Evolutionary conservation across 2,888 invertebrate species (phyloP).

Genomic region (Oeneis ivallda): DNA sequence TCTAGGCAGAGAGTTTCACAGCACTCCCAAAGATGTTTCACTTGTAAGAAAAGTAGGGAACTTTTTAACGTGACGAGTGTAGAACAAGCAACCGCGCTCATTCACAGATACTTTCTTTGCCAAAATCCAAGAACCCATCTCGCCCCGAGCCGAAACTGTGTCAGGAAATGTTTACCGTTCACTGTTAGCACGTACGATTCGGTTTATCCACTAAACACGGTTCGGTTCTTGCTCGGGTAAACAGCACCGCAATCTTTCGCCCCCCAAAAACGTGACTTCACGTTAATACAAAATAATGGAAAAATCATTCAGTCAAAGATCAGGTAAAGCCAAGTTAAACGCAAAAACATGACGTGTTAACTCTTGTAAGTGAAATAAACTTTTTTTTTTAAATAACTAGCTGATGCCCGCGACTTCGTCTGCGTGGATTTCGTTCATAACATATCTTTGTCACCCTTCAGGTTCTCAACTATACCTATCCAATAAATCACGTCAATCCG

Average conservation of each 20-base stretch:
- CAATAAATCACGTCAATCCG: too few relatives aligned
- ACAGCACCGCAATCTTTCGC: constrained; percentile 8
- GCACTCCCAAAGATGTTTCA: too few relatives aligned
- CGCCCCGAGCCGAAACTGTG: constrained; percentile 19
- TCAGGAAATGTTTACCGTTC: constrained; percentile 18
- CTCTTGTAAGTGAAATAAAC: not conserved
- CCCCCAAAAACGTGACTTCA: constrained; percentile 4
- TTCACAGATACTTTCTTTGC: not conserved
- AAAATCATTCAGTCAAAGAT: not conserved
- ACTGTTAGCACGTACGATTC: constrained; percentile 16
- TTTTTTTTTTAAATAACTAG: too few relatives aligned
- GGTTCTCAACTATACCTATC: too few relatives aligned
- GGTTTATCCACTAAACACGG: constrained; percentile 22
- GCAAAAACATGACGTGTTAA: not conserved
- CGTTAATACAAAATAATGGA: constrained; percentile 1
- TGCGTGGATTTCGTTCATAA: too few relatives aligned
- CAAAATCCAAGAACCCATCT: constrained; percentile 22
- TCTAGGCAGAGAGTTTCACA: too few relatives aligned
- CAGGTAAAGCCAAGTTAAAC: not conserved
- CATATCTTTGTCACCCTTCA: too few relatives aligned
- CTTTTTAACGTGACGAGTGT: not conserved
- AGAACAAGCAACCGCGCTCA: not conserved
- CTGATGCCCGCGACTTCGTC: too few relatives aligned
- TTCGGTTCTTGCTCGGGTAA: constrained; percentile 18
- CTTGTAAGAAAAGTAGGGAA: not conserved